Evolutionary conservation across 2,113 vertebrate species (phyloP).

Genomic region (Myiozetetes cayanensis): DNA sequence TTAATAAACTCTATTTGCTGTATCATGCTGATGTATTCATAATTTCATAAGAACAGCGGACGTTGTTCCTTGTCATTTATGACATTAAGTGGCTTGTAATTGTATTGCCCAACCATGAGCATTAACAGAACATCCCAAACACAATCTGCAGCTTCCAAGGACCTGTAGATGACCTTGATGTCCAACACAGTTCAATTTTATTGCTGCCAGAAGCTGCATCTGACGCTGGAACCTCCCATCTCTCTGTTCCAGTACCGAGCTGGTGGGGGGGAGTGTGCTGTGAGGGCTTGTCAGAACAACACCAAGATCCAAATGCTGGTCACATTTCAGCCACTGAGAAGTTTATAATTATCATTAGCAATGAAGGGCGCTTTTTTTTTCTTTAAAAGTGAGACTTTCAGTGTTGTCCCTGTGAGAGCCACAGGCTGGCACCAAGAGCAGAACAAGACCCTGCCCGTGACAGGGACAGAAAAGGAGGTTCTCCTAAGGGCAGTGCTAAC

Average conservation of each 20-base stretch:
- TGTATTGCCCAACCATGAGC: not conserved
- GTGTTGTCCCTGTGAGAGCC: rapidly evolving
- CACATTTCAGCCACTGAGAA: not conserved
- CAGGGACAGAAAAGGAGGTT: rapidly evolving
- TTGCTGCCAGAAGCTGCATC: not conserved
- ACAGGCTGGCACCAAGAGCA: not conserved
- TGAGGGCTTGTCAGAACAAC: not conserved
- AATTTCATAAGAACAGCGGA: not conserved
- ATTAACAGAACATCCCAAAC: not conserved
- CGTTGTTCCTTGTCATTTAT: not conserved
- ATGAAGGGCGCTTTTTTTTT: not conserved
- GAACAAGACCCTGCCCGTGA: not conserved
- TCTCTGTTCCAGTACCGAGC: not conserved
- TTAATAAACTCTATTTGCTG: not conserved
- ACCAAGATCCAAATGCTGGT: not conserved
- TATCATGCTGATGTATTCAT: not conserved
- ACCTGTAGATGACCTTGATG: not conserved
- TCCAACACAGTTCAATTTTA: not conserved
- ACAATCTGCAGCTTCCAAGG: not conserved
- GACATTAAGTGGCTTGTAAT: not conserved
- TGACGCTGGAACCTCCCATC: not conserved
- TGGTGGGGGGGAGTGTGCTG: not conserved
- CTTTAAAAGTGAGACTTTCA: not conserved
- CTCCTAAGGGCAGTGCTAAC: not conserved
- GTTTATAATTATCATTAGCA: not conserved